Evolutionary conservation across 2,888 invertebrate genomes (phyloP).

Genomic region (Ennomos fuscantarius): DNA sequence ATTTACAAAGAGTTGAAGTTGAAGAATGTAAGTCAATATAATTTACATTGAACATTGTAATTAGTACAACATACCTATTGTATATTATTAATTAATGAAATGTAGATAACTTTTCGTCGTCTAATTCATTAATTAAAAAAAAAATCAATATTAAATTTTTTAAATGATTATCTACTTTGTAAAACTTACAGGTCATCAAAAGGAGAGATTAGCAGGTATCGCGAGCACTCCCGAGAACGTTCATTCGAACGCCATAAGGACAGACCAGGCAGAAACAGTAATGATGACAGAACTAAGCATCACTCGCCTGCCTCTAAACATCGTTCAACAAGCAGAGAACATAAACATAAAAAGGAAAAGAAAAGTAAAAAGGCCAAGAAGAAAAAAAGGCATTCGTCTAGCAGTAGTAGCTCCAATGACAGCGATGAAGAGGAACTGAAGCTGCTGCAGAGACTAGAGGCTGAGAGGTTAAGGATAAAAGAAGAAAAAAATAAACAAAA

Average conservation of each 20-base stretch:
- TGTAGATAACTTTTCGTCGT: no score
- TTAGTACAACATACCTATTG: no score
- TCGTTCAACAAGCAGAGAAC: constrained; percentile 53
- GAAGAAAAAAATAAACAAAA: constrained; percentile 89
- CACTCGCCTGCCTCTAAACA: constrained; percentile 44
- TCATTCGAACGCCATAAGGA: constrained; percentile 52
- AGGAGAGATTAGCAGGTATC: constrained; percentile 50
- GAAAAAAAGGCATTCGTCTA: constrained; percentile 57
- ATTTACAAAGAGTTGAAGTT: no score
- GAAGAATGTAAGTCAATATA: no score
- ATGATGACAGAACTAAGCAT: constrained; percentile 39
- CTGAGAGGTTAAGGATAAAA: constrained; percentile 87
- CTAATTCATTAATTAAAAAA: no score
- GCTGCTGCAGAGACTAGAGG: constrained; percentile 89
- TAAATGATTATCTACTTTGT: not conserved
- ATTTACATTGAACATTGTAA: no score
- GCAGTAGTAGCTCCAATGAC: constrained; percentile 70
- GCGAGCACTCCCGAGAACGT: constrained; percentile 52
- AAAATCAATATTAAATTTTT: no score
- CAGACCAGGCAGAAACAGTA: constrained; percentile 41
- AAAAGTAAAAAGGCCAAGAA: constrained; percentile 67
- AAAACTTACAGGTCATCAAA: constrained; percentile 64
- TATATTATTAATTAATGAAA: no score
- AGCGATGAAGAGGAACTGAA: constrained; percentile 85
- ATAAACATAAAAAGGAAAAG: constrained; percentile 49